Evolutionary conservation across 2,888 invertebrate species (phyloP).

Genomic region (Drosophila cracens): DNA sequence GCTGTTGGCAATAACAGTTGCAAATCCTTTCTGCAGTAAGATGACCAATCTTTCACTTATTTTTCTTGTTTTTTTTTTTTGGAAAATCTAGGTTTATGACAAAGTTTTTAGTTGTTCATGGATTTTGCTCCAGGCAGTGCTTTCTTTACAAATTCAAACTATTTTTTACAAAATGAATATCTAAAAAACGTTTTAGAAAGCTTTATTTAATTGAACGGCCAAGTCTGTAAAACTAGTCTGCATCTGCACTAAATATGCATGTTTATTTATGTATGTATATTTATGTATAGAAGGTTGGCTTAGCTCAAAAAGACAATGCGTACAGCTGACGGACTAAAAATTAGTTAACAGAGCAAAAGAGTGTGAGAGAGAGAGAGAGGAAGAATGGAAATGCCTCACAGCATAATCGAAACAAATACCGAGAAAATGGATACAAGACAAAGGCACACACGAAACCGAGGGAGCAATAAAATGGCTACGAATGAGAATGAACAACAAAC

Average conservation of each 20-base stretch:
- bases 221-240: background rate
- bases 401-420: slow-evolving; percentile 34
- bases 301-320: slow-evolving; percentile 1
- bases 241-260: background rate
- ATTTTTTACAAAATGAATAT: background rate
- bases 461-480: slow-evolving; percentile 72
- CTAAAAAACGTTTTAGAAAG: background rate
- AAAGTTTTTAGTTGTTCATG: background rate
- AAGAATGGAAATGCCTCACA: slow-evolving; percentile 39
- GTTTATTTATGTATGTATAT: background rate
- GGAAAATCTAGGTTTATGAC: background rate
- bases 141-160: background rate
- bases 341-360: slow-evolving; percentile 19
- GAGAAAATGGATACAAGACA: slow-evolving; percentile 53
- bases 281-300: background rate
- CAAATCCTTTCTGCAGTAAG: background rate
- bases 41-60: background rate
- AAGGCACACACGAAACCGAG: slow-evolving; percentile 43
- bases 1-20: background rate
- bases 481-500: slow-evolving; percentile 58
- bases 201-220: background rate
- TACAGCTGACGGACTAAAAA: slow-evolving; percentile 32
- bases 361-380: slow-evolving; percentile 12
- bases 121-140: background rate
- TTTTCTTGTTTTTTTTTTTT: background rate